These are phyloP conservation scores for Synanthedon formicaeformis DNA, from an alignment of 2,888 invertebrate species.

Conservation along the genomic window DNA sequence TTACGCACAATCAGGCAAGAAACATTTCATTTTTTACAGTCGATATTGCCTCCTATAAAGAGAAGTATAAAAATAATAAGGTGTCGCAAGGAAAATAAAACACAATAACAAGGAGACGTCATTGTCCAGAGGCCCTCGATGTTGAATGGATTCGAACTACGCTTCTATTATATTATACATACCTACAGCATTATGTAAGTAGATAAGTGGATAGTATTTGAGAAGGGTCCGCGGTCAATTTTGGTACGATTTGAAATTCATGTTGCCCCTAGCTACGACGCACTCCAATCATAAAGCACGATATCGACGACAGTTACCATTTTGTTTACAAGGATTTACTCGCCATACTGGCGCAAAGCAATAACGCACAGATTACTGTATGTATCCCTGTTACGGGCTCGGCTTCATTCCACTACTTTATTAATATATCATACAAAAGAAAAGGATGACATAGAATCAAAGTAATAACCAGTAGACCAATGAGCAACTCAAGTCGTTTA, in stretches of 20 bases:
- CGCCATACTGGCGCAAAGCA: conserved; percentile 19
- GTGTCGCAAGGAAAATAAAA: conserved; percentile 52
- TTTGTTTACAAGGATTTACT: conserved; percentile 60
- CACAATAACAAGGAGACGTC: conserved; percentile 48
- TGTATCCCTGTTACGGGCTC: background rate
- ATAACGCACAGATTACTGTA: conserved; percentile 12
- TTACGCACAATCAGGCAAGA: conserved; percentile 46
- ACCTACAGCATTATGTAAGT: background rate
- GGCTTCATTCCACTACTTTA: too few species aligned
- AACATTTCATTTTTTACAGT: conserved; percentile 54
- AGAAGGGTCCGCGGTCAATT: conserved; percentile 48
- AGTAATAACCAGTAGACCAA: too few species aligned
- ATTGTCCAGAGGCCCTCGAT: conserved; percentile 31
- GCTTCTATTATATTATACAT: conserved; percentile 2
- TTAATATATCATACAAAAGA: too few species aligned
- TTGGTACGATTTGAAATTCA: conserved; percentile 45
- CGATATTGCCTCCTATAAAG: conserved; percentile 52
- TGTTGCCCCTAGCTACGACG: conserved; percentile 24
- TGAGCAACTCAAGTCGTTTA: too few species aligned
- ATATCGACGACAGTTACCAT: conserved; percentile 58
- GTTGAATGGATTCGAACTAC: conserved; percentile 37
- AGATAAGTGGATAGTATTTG: conserved; percentile 10
- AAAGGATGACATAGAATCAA: too few species aligned
- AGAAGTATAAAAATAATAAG: conserved; percentile 64
- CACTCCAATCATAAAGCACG: conserved; percentile 48